Base-by-base conservation (phyloP, 1,140 invertebrate genomes). In the Drosophila orena region DNA sequence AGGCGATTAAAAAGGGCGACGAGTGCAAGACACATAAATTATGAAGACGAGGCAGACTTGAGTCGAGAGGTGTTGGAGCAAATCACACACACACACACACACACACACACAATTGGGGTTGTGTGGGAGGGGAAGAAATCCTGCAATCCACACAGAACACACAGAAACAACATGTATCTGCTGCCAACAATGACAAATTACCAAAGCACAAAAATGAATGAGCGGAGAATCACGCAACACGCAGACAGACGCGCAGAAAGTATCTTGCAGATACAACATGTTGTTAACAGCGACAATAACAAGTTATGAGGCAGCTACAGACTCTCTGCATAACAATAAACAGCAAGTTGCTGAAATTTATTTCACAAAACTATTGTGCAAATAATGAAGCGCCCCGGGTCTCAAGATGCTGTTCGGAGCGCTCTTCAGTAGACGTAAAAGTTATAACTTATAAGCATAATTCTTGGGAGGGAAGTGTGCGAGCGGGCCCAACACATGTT, bases 281-380 rank as follows among this genome's bases (percentile, higher is more conserved):
- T 89, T 88, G 84, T 89, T 88, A 88, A 88, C 84, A 88, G 80
- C 52, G 79, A 88, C 83, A 88, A 86, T 79, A 86, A 86, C 84
- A 86, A 88, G 79, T 83, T 89, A 89, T 84, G 79, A 69, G 75
- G 46, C 65, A 69, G 47, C 49, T n/a, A 57, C 22, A 61, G 58
- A 66, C 62, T 65, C 43, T 49, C 68, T 62, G 65, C 71, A 85
- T 85, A 77, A 88, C 83, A 88, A 88, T 88, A 88, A 88, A 70
- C 66, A 79, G 64, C 66, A 79, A 86, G 61, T 88, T 85, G 81
- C 17, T 70, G 65, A 73, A 85, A 86, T 86, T 71, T 86, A 81
- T 71, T 66, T 75, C 84, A 56, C 76, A 77, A 89, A 89, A 90
- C 85, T 88, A 89, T 84, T 83, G 68, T 79, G 57, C 69, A 83